Base-by-base conservation (phyloP, 1,140 invertebrate species). In the Leptonema lineaticorne region DNA sequence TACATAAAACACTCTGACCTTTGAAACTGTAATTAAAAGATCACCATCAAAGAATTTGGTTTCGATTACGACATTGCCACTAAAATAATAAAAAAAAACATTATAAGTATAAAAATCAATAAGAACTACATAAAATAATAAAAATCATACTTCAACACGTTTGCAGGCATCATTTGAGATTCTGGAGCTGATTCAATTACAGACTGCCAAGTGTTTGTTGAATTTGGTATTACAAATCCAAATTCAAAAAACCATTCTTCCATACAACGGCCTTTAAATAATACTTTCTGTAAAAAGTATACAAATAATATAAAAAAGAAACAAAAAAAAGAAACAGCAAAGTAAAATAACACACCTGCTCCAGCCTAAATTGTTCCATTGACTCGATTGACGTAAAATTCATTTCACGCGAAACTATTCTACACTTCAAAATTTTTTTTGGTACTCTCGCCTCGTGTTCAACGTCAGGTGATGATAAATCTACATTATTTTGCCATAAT, bases 231-330 rank as follows among this genome's bases (percentile, higher is more conserved):
- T 0, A 99, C 97, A 82, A 96, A 98, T 41, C 98, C 98, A 88
- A 99, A 99, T 78, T 99, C 96, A 82, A 99, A 99, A 79, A 93
- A 94, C 97, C 97, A 99, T 82, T 99, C 96, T 85, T 96, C 93
- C 71, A 95, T 83, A 75, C 91, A 92, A 65, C 91, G 84, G 0
- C 91, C 92, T 78, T 92, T 91, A 77, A 91, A 92, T 28, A 91
- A 79, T 5, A 91, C 83, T 83, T 85, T 86, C 87, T 90, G 77
- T 29, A 85, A 84, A 69, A 58, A 68, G 71, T 73, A 74, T 68
- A 59, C 24, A 28, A 22, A 6, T 27, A 45, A 26, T 26, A 26
- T 24, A 24, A 27, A 58, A 16, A 8, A 16, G 22, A 29, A n/a
- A n/a, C 5, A 33, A 11, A 8, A 62, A 11, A 33, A 33, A 33